Evolutionary conservation across 1,140 invertebrate species (phyloP).

Genomic region (Drosophila varians): DNA sequence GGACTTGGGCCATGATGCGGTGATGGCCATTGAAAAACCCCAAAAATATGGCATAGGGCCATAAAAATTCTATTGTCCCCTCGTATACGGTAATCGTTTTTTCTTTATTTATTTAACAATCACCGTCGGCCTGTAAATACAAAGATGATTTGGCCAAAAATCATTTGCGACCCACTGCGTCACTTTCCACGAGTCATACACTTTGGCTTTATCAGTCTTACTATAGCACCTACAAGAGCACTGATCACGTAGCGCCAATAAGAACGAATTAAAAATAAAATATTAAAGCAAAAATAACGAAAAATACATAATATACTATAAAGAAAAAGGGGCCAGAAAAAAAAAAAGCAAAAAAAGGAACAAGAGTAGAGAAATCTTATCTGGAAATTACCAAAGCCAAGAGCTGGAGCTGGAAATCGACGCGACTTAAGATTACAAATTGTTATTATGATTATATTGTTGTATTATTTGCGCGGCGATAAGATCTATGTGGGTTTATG

Average conservation of each 20-base stretch:
- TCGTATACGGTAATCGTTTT: slow-evolving; percentile 55
- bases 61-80: slow-evolving; percentile 50
- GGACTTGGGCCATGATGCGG: slow-evolving; percentile 21
- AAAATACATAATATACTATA: slow-evolving; percentile 5
- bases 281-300: slow-evolving; percentile 14
- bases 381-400: slow-evolving; percentile 65
- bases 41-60: slow-evolving; percentile 25
- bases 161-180: slow-evolving; percentile 21
- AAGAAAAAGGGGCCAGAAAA: slow-evolving; percentile 10
- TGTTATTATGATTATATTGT: slow-evolving; percentile 72
- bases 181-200: slow-evolving; percentile 21
- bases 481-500: slow-evolving; percentile 69
- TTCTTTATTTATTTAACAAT: slow-evolving; percentile 65
- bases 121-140: slow-evolving; percentile 70
- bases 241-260: slow-evolving; percentile 42
- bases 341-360: slow-evolving; percentile 1
- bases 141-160: slow-evolving; percentile 72
- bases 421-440: slow-evolving; percentile 72
- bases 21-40: slow-evolving; percentile 37
- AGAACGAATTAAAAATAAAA: slow-evolving; percentile 35
- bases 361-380: slow-evolving; percentile 68
- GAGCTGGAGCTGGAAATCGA: slow-evolving; percentile 58
- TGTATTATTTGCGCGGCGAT: slow-evolving; percentile 71
- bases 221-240: slow-evolving; percentile 38
- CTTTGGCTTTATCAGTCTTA: slow-evolving; percentile 39